Evolutionary conservation across 2,113 vertebrate genomes (phyloP).

Genomic region (Percina caprodes): DNA sequence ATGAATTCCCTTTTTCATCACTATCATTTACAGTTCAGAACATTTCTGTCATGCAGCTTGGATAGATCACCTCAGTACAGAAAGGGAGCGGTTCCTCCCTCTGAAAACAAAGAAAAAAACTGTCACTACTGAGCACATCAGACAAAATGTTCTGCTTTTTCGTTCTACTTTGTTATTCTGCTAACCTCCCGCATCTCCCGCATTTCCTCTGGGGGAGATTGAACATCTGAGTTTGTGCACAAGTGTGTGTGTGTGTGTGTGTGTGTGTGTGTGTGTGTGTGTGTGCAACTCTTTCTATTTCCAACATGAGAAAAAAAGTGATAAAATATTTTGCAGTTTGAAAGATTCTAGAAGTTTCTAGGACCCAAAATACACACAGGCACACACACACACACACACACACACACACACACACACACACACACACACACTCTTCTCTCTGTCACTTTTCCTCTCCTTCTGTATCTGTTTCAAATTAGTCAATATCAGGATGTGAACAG

Average conservation of each 20-base stretch:
- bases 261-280: background rate
- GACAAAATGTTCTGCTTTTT: constrained; percentile 31
- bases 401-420: too few species aligned
- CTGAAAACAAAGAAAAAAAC: constrained; percentile 24
- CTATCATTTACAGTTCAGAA: background rate
- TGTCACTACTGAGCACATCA: constrained; percentile 53
- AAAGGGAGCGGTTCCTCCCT: constrained; percentile 8
- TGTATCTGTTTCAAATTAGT: constrained; percentile 23
- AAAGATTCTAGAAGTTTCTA: constrained; percentile 10
- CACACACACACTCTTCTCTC: background rate
- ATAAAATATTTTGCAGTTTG: constrained; percentile 20
- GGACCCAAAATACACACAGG: background rate
- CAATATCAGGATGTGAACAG: constrained; percentile 12
- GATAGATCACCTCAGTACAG: constrained; percentile 2
- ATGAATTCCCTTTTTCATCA: constrained; percentile 6
- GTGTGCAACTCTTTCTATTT: background rate
- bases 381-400: too few species aligned
- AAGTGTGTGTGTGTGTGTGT: constrained; percentile 1
- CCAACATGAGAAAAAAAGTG: constrained; percentile 2
- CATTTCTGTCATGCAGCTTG: constrained; percentile 1
- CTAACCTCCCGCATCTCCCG: background rate
- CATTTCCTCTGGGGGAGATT: background rate
- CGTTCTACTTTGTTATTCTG: constrained; percentile 41
- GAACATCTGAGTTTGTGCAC: background rate
- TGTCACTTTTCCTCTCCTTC: background rate